Evolutionary conservation across 2,797 vertebrate species (phyloP).

Genomic region (Danio tinwini): DNA sequence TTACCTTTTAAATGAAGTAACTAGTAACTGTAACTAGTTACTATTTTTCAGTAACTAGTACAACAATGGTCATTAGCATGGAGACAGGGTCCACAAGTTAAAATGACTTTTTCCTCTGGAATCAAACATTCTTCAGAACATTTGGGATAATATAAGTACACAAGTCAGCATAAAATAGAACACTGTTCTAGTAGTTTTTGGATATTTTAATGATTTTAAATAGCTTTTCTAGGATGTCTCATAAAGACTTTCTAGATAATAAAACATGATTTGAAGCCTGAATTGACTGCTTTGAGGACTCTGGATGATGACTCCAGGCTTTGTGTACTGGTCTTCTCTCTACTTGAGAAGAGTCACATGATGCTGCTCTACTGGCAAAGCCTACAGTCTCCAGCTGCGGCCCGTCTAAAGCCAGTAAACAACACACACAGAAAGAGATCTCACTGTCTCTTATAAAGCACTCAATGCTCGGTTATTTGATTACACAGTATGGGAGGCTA

Average conservation of each 20-base stretch:
- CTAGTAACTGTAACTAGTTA: too few relatives aligned
- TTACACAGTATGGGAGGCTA: slow-evolving; percentile 51
- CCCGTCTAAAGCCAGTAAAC: slow-evolving; percentile 54
- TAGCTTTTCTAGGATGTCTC: too few relatives aligned
- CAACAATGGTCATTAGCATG: too few relatives aligned
- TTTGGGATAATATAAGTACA: too few relatives aligned
- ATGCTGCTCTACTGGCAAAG: slow-evolving; percentile 36
- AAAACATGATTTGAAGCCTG: not conserved
- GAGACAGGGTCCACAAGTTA: too few relatives aligned
- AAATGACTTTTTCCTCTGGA: too few relatives aligned
- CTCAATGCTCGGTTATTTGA: slow-evolving; percentile 46
- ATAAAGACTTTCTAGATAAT: not conserved
- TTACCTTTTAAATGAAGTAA: too few relatives aligned
- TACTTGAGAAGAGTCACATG: slow-evolving; percentile 41
- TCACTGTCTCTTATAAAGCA: slow-evolving; percentile 35
- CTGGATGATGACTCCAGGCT: slow-evolving; percentile 1
- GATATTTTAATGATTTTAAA: too few relatives aligned
- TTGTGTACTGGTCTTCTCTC: not conserved
- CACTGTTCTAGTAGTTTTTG: too few relatives aligned
- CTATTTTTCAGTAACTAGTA: too few relatives aligned
- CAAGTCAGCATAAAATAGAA: too few relatives aligned
- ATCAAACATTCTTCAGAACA: too few relatives aligned
- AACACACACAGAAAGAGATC: slow-evolving; percentile 44
- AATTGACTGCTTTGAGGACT: slow-evolving; percentile 8
- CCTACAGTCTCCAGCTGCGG: slow-evolving; percentile 49